Conservation (phyloP, 2,888 invertebrate species). For the Synergus gifuensis region DNA sequence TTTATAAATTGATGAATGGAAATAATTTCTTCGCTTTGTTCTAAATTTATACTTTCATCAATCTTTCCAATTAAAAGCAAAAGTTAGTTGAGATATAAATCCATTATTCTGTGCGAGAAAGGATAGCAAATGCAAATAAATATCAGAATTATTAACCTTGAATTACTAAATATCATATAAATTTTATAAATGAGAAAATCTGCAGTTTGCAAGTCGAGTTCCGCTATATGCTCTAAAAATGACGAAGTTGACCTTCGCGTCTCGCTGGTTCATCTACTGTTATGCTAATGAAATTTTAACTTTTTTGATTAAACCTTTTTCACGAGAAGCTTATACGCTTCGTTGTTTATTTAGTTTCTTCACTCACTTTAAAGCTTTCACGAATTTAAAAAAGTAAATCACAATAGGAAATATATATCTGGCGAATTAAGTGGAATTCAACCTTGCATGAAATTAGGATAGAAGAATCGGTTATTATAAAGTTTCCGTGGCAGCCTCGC, state of each 20-base stretch:
- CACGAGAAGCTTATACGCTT: neutral
- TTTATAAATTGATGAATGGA: conserved; percentile 7
- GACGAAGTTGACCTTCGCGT: conserved; percentile 28
- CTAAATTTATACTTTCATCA: neutral
- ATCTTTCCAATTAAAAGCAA: neutral
- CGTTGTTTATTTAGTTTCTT: neutral
- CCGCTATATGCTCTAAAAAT: conserved; percentile 40
- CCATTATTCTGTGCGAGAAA: neutral
- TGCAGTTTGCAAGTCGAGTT: conserved; percentile 21
- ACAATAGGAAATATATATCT: neutral
- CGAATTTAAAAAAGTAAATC: conserved; percentile 3
- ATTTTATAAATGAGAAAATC: conserved; percentile 15
- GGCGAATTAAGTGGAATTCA: neutral
- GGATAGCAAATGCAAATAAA: neutral
- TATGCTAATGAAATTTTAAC: neutral
- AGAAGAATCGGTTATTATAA: neutral
- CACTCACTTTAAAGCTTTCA: neutral
- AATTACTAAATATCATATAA: neutral
- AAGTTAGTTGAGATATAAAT: neutral
- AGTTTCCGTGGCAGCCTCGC: neutral
- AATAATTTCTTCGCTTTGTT: neutral
- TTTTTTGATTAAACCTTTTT: neutral
- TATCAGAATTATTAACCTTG: neutral
- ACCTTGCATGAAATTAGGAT: conserved; percentile 13
- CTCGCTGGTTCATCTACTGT: conserved; percentile 27